Conservation (phyloP, 2,797 vertebrate species). For the Hydrolagus colliei region DNA sequence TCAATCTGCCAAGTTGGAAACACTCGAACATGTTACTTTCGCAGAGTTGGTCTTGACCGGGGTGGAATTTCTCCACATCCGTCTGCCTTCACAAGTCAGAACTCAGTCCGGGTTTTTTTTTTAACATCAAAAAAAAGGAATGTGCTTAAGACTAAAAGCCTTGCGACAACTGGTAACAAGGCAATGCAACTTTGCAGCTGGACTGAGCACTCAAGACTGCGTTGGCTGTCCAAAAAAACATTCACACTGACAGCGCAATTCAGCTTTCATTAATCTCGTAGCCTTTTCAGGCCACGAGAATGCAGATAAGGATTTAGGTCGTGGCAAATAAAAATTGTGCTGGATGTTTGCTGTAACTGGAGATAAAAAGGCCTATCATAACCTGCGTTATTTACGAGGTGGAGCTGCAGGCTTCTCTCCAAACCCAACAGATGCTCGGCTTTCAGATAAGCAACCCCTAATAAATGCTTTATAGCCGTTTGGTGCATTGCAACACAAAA, state of each 20-base stretch:
- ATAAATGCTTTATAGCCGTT: not conserved
- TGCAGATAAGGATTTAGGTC: not conserved
- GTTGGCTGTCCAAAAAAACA: not conserved
- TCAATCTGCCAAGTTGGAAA: too few relatives aligned
- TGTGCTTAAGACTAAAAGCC: too few relatives aligned
- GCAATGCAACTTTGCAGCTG: not conserved
- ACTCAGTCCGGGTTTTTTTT: too few relatives aligned
- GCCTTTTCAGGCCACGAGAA: not conserved
- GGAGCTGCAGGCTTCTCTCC: not conserved
- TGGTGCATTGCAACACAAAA: not conserved
- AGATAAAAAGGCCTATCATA: slow-evolving; percentile 2
- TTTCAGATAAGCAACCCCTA: slow-evolving; percentile 1
- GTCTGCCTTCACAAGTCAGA: too few relatives aligned
- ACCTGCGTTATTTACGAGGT: not conserved
- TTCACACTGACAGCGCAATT: too few relatives aligned
- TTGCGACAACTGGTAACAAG: not conserved
- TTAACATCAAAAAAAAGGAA: too few relatives aligned
- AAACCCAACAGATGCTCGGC: slow-evolving; percentile 19
- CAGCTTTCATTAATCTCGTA: not conserved
- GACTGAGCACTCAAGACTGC: not conserved
- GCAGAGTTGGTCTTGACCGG: too few relatives aligned
- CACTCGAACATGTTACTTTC: too few relatives aligned
- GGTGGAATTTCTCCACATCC: too few relatives aligned
- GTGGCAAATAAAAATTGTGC: not conserved
- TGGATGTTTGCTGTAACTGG: not conserved